phyloP scores from a whole-genome alignment of 92 coral and sea anemone species.

The Galaxea fascicularis region DNA sequence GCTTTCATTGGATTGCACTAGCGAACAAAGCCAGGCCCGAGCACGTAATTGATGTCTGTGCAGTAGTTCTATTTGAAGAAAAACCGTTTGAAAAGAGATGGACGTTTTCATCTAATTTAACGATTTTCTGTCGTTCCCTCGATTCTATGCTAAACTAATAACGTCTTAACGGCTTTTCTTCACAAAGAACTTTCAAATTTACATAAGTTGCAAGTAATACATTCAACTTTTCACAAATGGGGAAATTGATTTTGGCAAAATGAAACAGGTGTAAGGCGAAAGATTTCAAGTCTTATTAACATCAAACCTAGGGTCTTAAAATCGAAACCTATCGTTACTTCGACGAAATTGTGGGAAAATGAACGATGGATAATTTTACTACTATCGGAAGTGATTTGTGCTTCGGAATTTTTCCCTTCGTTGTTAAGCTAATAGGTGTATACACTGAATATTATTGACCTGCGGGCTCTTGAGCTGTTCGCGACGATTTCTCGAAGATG shows the following conservation, averaged over 20 bases:
- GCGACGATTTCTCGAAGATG: constrained; percentile 68
- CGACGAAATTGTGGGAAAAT: constrained; percentile 60
- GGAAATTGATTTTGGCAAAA: constrained; percentile 75
- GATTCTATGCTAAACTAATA: constrained; percentile 72
- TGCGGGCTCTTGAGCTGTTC: constrained; percentile 85
- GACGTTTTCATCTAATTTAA: constrained; percentile 72
- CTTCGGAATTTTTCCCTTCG: constrained; percentile 83
- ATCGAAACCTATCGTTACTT: constrained; percentile 45
- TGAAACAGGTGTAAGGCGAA: constrained; percentile 79
- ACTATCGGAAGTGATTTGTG: constrained; percentile 84
- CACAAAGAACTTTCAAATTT: constrained; percentile 84
- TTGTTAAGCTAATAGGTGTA: constrained; percentile 76
- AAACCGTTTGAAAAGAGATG: constrained; percentile 70
- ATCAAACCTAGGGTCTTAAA: constrained; percentile 55
- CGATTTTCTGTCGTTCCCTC: constrained; percentile 54
- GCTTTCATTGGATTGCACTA: constrained; percentile 63
- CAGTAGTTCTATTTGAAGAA: constrained; percentile 71
- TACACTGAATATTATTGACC: constrained; percentile 80
- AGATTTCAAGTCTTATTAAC: constrained; percentile 70
- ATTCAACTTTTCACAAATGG: constrained; percentile 88
- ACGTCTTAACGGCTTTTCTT: constrained; percentile 82
- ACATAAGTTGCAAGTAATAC: constrained; percentile 88
- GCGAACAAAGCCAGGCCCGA: constrained; percentile 67
- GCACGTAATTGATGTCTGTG: constrained; percentile 71
- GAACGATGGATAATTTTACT: constrained; percentile 53